phyloP scores from a whole-genome alignment of 2,888 invertebrate species.

The Chrysolina haemoptera region DNA sequence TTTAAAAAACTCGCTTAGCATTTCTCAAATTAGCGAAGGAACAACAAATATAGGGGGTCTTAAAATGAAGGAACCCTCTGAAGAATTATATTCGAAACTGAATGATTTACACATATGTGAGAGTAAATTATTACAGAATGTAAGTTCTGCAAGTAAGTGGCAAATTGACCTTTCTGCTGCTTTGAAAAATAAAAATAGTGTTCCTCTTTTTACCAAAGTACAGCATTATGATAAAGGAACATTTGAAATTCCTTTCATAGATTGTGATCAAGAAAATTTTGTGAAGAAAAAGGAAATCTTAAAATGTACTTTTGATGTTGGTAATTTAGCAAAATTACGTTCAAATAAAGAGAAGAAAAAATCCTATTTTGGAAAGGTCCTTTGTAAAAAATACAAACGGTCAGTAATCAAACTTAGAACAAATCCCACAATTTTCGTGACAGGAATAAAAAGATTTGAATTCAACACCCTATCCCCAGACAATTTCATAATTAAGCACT shows the following conservation, averaged over 20 bases:
- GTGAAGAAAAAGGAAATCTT: slow-evolving; percentile 45
- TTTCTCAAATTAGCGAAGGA: slow-evolving; percentile 10
- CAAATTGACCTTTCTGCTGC: slow-evolving; percentile 70
- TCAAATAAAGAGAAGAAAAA: slow-evolving; percentile 58
- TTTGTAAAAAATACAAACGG: slow-evolving; percentile 64
- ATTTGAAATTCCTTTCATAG: slow-evolving; percentile 66
- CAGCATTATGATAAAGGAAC: slow-evolving; percentile 48
- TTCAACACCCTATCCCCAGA: slow-evolving; percentile 77
- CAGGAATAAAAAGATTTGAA: slow-evolving; percentile 68
- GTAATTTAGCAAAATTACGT: slow-evolving; percentile 49
- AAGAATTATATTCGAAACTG: slow-evolving; percentile 31
- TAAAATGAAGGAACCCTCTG: slow-evolving; percentile 19
- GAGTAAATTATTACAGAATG: slow-evolving; percentile 30
- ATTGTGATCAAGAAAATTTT: slow-evolving; percentile 60
- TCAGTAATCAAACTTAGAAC: slow-evolving; percentile 2
- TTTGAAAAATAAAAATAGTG: slow-evolving; percentile 58
- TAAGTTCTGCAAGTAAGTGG: slow-evolving; percentile 47
- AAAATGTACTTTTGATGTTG: slow-evolving; percentile 61
- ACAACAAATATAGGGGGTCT: slow-evolving; percentile 11
- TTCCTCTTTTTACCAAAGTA: slow-evolving; percentile 49
- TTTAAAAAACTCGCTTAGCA: slow-evolving; percentile 48
- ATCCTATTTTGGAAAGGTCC: slow-evolving; percentile 72
- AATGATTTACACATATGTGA: slow-evolving; percentile 29
- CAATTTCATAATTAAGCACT: slow-evolving; percentile 70
- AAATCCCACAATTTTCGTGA: slow-evolving; percentile 42